Base-by-base conservation (phyloP, 2,113 vertebrate genomes). In the Caretta caretta region DNA sequence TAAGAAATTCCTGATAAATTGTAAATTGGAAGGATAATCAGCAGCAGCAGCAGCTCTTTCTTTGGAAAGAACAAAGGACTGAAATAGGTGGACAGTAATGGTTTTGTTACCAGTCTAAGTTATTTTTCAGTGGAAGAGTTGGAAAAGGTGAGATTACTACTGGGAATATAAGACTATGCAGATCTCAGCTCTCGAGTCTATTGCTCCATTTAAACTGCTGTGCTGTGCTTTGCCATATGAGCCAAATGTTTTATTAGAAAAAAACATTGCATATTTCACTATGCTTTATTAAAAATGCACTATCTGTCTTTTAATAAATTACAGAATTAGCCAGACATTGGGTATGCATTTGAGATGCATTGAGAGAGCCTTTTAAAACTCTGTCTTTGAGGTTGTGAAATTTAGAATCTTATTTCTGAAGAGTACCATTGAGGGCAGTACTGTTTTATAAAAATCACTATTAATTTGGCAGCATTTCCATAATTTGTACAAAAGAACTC, bases 121-220 rank as follows among this genome's bases (percentile, higher is more conserved):
- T 84, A 90, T 96, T 97, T 97, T 93, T 97, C 89, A 38, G 35
- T 4, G 7, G 87, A 97, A 94, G 96, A 94, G 83, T 27, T 93
- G 94, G 96, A 92, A 93, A 93, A 97, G 92, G 94, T 94, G 62
- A 97, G 93, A 94, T 96, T 96, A 96, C 96, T 94, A 5, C 83
- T 81, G 88, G 80, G 90, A 96, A n/a, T 93, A 92, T 91, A 85
- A 90, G 75, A 54, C 94, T 96, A 88, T 93, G 97, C 91, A 96
- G 90, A 93, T 96, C 82, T 90, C 62, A 59, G 83, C 94, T 94
- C 87, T 6, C 72, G 91, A 95, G 90, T 53, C 38, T 62, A 78
- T 4, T 1, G 50, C 90, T 95, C 90, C 84, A 82, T 97, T 95
- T 95, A 94, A 96, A 95, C 62, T 75, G 62, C 95, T 31, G 8